A percentile compares a stretch with the other conserved stretches of the same genome.
phyloP scores from a whole-genome alignment of 2,888 invertebrate genomes.

The Tricholauxania praeusta region DNA sequence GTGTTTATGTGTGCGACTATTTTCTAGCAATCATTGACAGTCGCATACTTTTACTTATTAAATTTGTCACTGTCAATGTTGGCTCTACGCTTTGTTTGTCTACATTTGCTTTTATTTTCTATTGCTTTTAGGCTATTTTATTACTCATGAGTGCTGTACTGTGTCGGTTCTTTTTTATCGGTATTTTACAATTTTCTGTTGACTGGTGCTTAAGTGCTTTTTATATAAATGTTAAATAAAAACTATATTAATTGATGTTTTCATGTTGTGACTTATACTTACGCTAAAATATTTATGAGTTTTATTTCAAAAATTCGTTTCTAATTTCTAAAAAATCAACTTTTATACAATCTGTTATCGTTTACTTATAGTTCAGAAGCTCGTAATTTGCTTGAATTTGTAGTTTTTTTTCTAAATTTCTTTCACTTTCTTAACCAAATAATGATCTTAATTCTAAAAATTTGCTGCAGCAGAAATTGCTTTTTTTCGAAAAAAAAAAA shows the following conservation, averaged over 20 bases:
- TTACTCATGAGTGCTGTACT: not conserved
- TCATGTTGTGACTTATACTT: conserved; percentile 15
- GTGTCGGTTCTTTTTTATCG: not conserved
- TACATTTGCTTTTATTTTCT: not conserved
- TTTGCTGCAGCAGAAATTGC: no score
- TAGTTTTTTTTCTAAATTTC: not conserved
- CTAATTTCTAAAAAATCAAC: conserved; percentile 13
- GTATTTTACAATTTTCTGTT: not conserved
- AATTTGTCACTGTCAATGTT: no score
- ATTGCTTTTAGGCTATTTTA: conserved; percentile 18
- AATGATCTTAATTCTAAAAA: no score
- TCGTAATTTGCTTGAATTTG: conserved; percentile 32
- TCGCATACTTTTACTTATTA: no score
- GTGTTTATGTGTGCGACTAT: conserved; percentile 1
- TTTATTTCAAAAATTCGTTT: not conserved
- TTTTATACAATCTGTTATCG: conserved; percentile 17
- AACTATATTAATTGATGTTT: not conserved
- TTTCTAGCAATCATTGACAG: no score
- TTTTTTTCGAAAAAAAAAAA: no score
- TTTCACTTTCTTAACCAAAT: no score
- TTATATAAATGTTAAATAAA: not conserved
- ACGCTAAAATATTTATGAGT: conserved; percentile 19
- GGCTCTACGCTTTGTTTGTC: no score
- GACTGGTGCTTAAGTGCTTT: not conserved
- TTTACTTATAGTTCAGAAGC: conserved; percentile 25